Evolutionary conservation across 2,797 vertebrate genomes (phyloP).

Genomic region (Chaetophractus vellerosus): DNA sequence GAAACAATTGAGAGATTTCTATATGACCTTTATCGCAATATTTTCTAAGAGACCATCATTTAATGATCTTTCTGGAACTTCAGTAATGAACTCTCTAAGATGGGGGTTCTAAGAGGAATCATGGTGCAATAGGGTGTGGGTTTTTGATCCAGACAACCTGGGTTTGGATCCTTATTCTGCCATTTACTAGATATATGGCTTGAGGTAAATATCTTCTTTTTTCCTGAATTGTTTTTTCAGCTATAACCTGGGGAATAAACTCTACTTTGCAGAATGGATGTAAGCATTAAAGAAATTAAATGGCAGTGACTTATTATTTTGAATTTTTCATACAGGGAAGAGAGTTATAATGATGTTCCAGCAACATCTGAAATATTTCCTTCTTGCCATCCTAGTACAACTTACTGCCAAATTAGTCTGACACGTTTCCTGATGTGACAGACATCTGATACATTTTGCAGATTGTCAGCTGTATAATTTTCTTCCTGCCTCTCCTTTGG

Average conservation of each 20-base stretch:
- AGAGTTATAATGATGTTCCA: not conserved
- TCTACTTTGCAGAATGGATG: not conserved
- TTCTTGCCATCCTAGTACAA: not conserved
- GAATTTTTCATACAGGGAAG: slow-evolving; percentile 32
- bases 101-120: not conserved
- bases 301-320: not conserved
- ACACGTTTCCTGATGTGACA: not conserved
- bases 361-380: slow-evolving; percentile 26
- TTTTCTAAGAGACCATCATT: slow-evolving; percentile 35
- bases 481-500: not conserved
- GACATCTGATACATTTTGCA: not conserved
- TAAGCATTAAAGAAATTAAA: slow-evolving; percentile 29
- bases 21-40: slow-evolving; percentile 19
- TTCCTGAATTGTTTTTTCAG: slow-evolving; percentile 37
- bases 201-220: slow-evolving; percentile 32
- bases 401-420: slow-evolving; percentile 5
- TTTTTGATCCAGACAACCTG: not conserved
- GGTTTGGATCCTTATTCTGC: not conserved
- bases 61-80: not conserved
- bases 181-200: not conserved
- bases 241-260: slow-evolving; percentile 25
- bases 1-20: slow-evolving; percentile 39
- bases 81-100: not conserved
- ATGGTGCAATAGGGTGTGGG: not conserved
- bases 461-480: not conserved